These are phyloP conservation scores for Odontomachus brunneus DNA, from an alignment of 1,140 invertebrate species.

Conservation along the genomic window DNA sequence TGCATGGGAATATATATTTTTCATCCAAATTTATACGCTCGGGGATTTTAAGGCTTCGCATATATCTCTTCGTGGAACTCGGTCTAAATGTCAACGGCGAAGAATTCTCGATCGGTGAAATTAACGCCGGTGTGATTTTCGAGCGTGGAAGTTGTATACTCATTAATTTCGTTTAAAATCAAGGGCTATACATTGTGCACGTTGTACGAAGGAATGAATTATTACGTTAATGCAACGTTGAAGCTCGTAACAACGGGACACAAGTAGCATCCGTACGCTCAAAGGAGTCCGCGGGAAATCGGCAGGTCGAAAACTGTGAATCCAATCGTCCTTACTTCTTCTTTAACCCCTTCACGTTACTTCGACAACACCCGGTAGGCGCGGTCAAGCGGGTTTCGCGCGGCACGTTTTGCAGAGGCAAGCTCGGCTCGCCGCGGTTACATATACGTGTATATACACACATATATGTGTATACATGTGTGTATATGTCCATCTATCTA, in stretches of 20 bases:
- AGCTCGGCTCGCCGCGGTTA: slow-evolving; percentile 67
- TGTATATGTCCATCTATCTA: slow-evolving; percentile 67
- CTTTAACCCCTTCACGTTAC: neutral
- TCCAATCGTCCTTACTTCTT: neutral
- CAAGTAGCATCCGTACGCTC: no score
- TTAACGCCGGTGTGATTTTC: slow-evolving; percentile 15
- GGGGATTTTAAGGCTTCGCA: neutral
- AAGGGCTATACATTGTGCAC: neutral
- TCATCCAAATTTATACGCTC: slow-evolving; percentile 26
- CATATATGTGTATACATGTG: neutral
- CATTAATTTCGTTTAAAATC: slow-evolving; percentile 30
- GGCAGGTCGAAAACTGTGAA: neutral
- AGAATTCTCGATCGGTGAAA: slow-evolving; percentile 23
- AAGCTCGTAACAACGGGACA: neutral
- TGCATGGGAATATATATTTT: slow-evolving; percentile 21
- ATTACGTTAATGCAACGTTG: neutral
- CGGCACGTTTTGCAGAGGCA: slow-evolving; percentile 75
- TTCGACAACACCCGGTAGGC: slow-evolving; percentile 66
- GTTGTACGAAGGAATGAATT: neutral
- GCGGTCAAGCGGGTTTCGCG: slow-evolving; percentile 70
- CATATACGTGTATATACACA: neutral
- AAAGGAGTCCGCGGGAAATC: neutral
- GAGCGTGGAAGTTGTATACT: neutral
- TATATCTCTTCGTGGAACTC: neutral
- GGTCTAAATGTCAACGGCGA: slow-evolving; percentile 8